phyloP scores from a whole-genome alignment of 2,888 invertebrate genomes.

The Andricus curvator region DNA sequence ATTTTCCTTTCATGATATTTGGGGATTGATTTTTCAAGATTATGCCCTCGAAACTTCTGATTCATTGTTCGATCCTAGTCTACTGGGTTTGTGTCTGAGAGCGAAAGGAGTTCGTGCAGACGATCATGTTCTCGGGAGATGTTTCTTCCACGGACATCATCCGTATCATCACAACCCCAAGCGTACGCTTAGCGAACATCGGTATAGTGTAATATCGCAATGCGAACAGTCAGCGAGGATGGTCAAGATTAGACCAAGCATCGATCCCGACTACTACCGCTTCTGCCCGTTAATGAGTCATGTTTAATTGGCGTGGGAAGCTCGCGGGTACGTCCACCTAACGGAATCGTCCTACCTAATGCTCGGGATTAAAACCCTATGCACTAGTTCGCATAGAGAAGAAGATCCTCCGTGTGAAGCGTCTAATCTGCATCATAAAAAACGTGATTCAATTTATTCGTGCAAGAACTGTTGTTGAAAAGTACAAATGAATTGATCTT shows the following conservation, averaged over 20 bases:
- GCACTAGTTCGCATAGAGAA: conserved; percentile 11
- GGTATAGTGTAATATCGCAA: conserved; percentile 59
- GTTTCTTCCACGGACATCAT: conserved; percentile 41
- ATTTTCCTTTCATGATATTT: neutral
- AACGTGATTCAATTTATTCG: neutral
- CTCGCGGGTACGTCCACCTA: conserved; percentile 71
- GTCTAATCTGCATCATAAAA: conserved; percentile 8
- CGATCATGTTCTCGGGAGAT: conserved; percentile 48
- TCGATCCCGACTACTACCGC: conserved; percentile 74
- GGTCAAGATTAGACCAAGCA: conserved; percentile 72
- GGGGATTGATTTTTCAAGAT: neutral
- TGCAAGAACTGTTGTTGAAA: neutral
- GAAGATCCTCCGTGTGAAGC: conserved; percentile 35
- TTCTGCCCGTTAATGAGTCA: conserved; percentile 78
- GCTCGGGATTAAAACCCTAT: conserved; percentile 26
- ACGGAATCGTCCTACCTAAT: conserved; percentile 71
- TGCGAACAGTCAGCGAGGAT: conserved; percentile 57
- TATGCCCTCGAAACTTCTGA: neutral
- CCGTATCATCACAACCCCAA: conserved; percentile 26
- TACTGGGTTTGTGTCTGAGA: neutral
- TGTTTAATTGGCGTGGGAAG: conserved; percentile 79
- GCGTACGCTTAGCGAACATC: conserved; percentile 42
- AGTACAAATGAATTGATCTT: neutral
- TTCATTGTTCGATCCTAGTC: too few species aligned
- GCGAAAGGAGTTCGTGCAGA: conserved; percentile 46